Conservation (phyloP, 2,888 invertebrate genomes). For the Volucella inflata region DNA sequence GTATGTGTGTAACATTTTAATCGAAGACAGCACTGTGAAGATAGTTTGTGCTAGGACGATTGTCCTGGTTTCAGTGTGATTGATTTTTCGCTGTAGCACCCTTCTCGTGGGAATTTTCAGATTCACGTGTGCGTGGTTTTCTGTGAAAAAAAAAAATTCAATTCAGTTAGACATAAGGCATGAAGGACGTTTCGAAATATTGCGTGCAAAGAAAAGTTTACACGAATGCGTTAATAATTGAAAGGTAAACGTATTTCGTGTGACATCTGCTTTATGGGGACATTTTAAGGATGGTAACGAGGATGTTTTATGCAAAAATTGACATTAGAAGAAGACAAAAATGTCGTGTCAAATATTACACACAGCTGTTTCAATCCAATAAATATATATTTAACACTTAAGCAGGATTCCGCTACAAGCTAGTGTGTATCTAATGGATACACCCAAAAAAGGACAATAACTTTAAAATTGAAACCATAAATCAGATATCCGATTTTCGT, state of each 20-base stretch:
- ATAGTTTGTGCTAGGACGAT: background rate
- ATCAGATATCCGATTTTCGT: no score
- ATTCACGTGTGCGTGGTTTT: conserved; percentile 19
- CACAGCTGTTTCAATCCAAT: no score
- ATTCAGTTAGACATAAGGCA: background rate
- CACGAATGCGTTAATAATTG: conserved; percentile 48
- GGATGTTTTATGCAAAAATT: conserved; percentile 1
- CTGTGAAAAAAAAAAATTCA: background rate
- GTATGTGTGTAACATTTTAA: conserved; percentile 34
- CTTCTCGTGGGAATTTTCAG: background rate
- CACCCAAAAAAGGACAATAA: background rate
- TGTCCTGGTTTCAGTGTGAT: background rate
- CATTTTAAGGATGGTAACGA: background rate
- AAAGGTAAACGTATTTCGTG: background rate
- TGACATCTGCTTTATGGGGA: background rate
- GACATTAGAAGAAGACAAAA: background rate
- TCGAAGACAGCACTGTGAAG: background rate
- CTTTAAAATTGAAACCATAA: no score
- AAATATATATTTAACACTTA: no score
- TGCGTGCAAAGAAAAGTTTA: conserved; percentile 25
- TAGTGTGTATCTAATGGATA: background rate
- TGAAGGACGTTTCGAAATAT: background rate
- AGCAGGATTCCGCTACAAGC: background rate
- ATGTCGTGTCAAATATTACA: no score
- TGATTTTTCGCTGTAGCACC: background rate